Evolutionary conservation across 2,113 vertebrate genomes (phyloP).

Genomic region (Pao palembangensis): DNA sequence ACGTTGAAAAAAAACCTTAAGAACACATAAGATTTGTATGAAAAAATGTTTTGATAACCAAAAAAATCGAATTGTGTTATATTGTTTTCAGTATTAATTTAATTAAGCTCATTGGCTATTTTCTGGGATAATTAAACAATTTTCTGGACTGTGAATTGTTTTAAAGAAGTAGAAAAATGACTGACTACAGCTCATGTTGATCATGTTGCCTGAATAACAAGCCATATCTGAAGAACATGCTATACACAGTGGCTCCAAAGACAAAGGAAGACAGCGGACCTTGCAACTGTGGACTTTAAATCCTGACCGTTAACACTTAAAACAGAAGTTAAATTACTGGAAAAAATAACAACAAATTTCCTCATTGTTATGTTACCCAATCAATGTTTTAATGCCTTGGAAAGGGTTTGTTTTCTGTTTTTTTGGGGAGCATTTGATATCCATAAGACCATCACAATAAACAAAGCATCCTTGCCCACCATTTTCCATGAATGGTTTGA

Average conservation of each 20-base stretch:
- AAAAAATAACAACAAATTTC: neutral
- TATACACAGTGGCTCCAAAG: slow-evolving; percentile 30
- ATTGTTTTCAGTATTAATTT: too few species aligned
- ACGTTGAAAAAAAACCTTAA: too few species aligned
- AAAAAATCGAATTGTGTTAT: too few species aligned
- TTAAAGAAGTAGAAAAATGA: too few species aligned
- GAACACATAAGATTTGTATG: too few species aligned
- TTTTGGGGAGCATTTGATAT: neutral
- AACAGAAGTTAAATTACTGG: neutral
- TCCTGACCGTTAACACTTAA: neutral
- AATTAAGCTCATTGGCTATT: too few species aligned
- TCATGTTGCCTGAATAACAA: too few species aligned
- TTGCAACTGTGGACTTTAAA: neutral
- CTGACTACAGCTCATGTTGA: too few species aligned
- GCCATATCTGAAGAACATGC: slow-evolving; percentile 13
- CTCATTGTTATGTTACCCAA: neutral
- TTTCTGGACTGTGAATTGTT: too few species aligned
- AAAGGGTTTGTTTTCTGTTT: neutral
- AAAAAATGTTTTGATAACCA: too few species aligned
- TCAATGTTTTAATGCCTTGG: neutral
- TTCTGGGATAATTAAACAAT: too few species aligned
- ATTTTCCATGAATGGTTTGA: slow-evolving; percentile 52
- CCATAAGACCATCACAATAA: neutral
- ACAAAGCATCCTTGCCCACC: slow-evolving; percentile 36
- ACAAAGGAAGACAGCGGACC: neutral